Base-by-base conservation (phyloP, 1,140 invertebrate genomes). In the Maniola jurtina region DNA sequence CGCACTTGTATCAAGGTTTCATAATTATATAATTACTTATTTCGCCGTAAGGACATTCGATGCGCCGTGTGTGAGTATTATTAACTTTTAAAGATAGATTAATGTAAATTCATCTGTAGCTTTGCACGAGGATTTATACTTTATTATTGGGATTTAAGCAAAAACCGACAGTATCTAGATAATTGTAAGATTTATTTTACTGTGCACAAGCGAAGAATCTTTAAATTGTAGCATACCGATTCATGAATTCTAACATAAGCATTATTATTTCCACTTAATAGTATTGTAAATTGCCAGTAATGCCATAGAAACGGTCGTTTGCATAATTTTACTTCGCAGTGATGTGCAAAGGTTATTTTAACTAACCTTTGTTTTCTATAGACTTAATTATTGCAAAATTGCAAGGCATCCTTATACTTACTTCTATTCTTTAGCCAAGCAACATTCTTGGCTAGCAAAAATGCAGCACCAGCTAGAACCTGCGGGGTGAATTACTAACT, bases 191-290 rank as follows among this genome's bases (percentile, higher is more conserved):
- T 14, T 14, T n/a, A 38, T 38, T 57, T 14, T 57, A 14, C 10
- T 35, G 13, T 57, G 55, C 35, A 38, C 10, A 11, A n/a, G 5
- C 14, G 7, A 36, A 57, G 11, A 57, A 35, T 36, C 36, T 10
- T 57, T 57, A 38, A 57, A 57, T 57, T 57, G 35, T 57, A 57
- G 11, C 42, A 45, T 45, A 13, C 42, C 5, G 9, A 13, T 45
- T 45, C 42, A 45, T 11, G 55, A 34, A 57, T 57, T 57, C 34
- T 57, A 57, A 57, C 55, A 57, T 57, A 57, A 38, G 55, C 55
- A 57, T 57, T 57, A 57, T 57, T 57, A 57, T 38, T 57, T 58
- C 56, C 13, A 59, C 11, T 59, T 59, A 59, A 59, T 45, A 59
- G 57, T 47, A 59, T 59, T 59, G 57, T 59, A 59, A 59, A 59